These are phyloP conservation scores for Sylvia borin DNA, from an alignment of 2,797 vertebrate species.

Conservation along the genomic window DNA sequence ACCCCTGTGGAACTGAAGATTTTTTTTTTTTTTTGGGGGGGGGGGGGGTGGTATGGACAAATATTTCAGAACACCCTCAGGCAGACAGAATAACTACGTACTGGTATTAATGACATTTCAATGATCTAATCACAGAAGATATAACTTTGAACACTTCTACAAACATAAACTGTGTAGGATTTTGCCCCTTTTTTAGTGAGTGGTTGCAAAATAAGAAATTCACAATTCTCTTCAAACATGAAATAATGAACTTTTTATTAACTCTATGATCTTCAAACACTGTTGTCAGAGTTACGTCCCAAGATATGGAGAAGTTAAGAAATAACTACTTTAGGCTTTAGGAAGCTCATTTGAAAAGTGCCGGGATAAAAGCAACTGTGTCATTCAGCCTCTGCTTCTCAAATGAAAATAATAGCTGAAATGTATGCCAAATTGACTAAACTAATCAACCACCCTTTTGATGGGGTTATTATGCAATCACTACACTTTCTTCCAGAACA, in stretches of 20 bases:
- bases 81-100: not conserved
- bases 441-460: constrained; percentile 69
- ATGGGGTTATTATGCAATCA: constrained; percentile 66
- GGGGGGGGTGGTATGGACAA: not conserved
- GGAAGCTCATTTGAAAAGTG: constrained; percentile 3
- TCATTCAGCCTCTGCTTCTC: constrained; percentile 41
- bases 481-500: constrained; percentile 63
- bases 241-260: not conserved
- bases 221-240: not conserved
- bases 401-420: constrained; percentile 71
- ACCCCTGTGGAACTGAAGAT: not conserved
- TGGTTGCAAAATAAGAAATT: not conserved
- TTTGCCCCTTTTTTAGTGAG: not conserved
- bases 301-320: not conserved
- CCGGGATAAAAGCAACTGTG: not conserved
- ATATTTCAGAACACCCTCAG: not conserved
- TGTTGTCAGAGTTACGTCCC: not conserved
- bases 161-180: not conserved
- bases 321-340: not conserved
- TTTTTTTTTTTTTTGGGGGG: not conserved
- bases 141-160: not conserved
- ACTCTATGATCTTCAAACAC: not conserved
- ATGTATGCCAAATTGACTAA: constrained; percentile 61
- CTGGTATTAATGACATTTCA: not conserved
- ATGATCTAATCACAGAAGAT: not conserved